A percentile compares a stretch with the other conserved stretches of the same genome.
phyloP scores from a whole-genome alignment of 1,140 invertebrate genomes.

The Colletes gigas region DNA sequence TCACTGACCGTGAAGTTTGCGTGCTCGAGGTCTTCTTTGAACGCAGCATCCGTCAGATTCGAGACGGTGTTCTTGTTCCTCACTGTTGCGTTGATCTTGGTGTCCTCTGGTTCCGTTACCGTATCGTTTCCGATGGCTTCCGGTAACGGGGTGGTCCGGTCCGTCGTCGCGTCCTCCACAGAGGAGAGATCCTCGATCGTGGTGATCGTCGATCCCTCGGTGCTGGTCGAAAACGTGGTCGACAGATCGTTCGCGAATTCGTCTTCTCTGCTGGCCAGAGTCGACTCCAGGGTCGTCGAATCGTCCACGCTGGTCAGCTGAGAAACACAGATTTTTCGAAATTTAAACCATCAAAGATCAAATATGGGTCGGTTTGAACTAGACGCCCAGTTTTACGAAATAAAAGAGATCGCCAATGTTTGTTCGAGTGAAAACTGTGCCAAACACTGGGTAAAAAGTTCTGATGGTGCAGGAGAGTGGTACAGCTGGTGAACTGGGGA shows the following conservation, averaged over 20 bases:
- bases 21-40: constrained; percentile 4
- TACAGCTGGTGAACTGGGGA: too few species aligned
- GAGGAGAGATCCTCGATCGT: constrained; percentile 59
- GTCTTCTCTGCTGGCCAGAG: constrained; percentile 29
- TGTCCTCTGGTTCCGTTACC: constrained; percentile 12
- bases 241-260: constrained; percentile 54
- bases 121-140: constrained; percentile 45
- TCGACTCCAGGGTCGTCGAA: constrained; percentile 39
- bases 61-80: constrained; percentile 37
- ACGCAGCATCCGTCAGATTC: not conserved
- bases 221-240: constrained; percentile 60
- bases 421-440: too few species aligned
- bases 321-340: constrained; percentile 4
- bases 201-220: constrained; percentile 33
- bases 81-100: constrained; percentile 42
- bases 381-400: too few species aligned
- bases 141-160: constrained; percentile 35
- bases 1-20: constrained; percentile 32
- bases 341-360: too few species aligned
- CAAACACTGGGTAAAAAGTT: too few species aligned
- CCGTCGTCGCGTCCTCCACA: constrained; percentile 53
- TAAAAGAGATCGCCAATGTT: too few species aligned
- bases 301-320: constrained; percentile 58
- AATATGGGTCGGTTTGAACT: too few species aligned
- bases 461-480: too few species aligned